Conservation (phyloP, 2,113 vertebrate genomes). For the Malurus cyaneus region DNA sequence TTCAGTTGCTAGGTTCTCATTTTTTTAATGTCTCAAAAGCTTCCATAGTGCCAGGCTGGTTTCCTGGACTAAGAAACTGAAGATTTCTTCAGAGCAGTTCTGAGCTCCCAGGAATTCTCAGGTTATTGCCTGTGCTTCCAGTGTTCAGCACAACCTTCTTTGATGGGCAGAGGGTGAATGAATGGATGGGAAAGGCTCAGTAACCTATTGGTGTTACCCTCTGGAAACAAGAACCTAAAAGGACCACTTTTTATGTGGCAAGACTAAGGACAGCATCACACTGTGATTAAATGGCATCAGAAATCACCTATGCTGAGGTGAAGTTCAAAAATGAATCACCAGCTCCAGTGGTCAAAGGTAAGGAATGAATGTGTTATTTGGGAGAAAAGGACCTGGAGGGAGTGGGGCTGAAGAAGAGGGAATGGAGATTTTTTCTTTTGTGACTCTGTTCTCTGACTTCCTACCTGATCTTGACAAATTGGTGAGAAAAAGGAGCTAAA, state of each 20-base stretch:
- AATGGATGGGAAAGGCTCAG: background rate
- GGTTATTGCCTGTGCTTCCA: background rate
- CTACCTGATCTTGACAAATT: background rate
- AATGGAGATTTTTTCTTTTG: background rate
- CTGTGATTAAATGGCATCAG: conserved; percentile 46
- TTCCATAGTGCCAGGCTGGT: background rate
- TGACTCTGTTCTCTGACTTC: background rate
- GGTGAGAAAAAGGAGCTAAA: background rate
- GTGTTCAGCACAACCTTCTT: background rate
- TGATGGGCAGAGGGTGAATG: background rate
- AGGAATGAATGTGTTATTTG: background rate
- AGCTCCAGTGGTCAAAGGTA: background rate
- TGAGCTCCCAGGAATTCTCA: background rate
- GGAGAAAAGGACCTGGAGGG: background rate
- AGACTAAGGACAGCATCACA: background rate
- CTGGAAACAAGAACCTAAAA: background rate
- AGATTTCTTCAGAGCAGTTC: background rate
- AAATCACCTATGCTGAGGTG: conserved; percentile 59
- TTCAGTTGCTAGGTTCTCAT: background rate
- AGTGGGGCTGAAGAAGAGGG: background rate
- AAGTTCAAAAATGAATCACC: conserved; percentile 13
- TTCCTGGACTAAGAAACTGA: background rate
- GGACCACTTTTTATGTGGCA: background rate
- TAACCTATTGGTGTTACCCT: background rate
- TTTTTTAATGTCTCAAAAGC: background rate